Evolutionary conservation across 2,888 invertebrate genomes (phyloP), one percentile per base, ranked within the genome.

Genomic region (Melolontha melolontha): DNA sequence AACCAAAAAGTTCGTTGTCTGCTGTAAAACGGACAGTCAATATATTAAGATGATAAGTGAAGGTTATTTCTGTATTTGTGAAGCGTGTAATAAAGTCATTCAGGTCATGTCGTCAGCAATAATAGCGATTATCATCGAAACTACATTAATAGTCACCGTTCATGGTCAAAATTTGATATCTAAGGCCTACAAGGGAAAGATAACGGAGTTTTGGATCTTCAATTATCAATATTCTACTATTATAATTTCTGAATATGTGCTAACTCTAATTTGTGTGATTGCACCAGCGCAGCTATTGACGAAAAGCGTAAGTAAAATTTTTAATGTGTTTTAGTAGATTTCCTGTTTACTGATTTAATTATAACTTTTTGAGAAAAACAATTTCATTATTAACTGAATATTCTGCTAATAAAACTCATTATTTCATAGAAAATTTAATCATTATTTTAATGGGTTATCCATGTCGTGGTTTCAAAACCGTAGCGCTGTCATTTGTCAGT

Each of bases 161-260:
- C 66, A 66, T 22, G 51, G 27, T 12, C 66, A 66, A 14, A 66
- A 50, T 41, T 39, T 66, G 10, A 55, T 66, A 49, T 66, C 66
- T n/a, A 66, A 66, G 17, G 11, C 22, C 11, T 66, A 66, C 42
- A 55, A 42, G 11, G 55, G 66, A 40, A 66, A 47, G 34, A 66
- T 55, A 34, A 40, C 66, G 6, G 39, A 55, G 29, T 54, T 44
- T 57, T 49, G 55, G 55, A 57, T 55, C 34, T 57, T 66, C 39
- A 47, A 40, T 34, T 49, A 55, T 55, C 22, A 22, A 22, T 44
- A 55, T 49, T 66, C 66, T 7, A 16, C 22, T 17, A 5, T 55
- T 14, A n/a, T 55, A 17, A 16, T 55, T 22, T n/a, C 17, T 6
- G 40, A 65, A 17, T 14, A 65, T 1, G 12, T 27, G n/a, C 10